Percentiles rank a stretch among this genome's conserved stretches.
Evolutionary conservation across 2,797 vertebrate species (phyloP).

Genomic region (Hydrophis major): DNA sequence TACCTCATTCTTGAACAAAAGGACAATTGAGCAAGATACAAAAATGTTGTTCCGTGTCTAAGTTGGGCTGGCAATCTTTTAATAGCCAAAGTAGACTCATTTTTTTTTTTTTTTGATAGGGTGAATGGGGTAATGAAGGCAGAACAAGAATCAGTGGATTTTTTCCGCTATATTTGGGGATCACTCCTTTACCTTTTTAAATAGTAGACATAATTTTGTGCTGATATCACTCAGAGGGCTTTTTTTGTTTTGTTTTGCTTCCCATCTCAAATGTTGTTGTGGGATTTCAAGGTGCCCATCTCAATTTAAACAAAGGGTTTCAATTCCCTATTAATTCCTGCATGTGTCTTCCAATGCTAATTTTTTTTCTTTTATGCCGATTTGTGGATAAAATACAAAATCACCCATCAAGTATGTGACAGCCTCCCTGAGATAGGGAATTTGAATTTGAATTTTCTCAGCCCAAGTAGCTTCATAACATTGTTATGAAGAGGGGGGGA

Average conservation of each 20-base stretch:
- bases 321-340: background rate
- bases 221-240: background rate
- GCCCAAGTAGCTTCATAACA: background rate
- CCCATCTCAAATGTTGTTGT: background rate
- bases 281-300: background rate
- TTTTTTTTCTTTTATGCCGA: slow-evolving; percentile 34
- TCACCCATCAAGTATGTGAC: slow-evolving; percentile 24
- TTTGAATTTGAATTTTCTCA: background rate
- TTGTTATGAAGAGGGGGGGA: background rate
- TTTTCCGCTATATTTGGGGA: background rate
- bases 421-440: slow-evolving; percentile 20
- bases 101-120: background rate
- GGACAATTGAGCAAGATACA: background rate
- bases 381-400: slow-evolving; percentile 31
- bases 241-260: background rate
- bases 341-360: slow-evolving; percentile 28
- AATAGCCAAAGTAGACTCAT: background rate
- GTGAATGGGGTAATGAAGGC: background rate
- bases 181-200: background rate
- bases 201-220: background rate
- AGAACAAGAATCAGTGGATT: background rate
- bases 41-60: background rate
- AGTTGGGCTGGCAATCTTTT: background rate
- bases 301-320: background rate
- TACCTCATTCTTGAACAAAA: background rate